Percentiles rank a stretch among this genome's conserved stretches.
phyloP scores from a whole-genome alignment of 2,113 vertebrate genomes.

The Pygoscelis antarcticus region DNA sequence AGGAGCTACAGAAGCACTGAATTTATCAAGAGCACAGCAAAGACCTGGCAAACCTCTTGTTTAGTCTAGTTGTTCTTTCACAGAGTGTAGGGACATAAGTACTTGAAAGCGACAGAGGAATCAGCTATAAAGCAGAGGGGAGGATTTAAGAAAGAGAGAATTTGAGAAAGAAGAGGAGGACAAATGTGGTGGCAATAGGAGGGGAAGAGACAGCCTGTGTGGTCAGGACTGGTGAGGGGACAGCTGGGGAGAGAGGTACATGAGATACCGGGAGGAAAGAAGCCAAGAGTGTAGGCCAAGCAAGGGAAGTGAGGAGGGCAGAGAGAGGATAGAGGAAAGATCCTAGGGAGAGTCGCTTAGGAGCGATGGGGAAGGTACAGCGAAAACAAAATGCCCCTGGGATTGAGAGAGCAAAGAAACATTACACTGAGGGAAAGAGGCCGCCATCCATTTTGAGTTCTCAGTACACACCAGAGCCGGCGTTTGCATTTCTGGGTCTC shows the following conservation, averaged over 20 bases:
- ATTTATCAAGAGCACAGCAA: slow-evolving; percentile 18
- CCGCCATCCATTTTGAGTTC: neutral
- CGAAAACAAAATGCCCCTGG: neutral
- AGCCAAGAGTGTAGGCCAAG: neutral
- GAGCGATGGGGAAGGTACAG: neutral
- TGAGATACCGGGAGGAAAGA: neutral
- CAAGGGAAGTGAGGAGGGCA: neutral
- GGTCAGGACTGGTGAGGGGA: neutral
- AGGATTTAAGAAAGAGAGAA: neutral
- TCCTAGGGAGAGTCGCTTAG: neutral
- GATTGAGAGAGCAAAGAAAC: neutral
- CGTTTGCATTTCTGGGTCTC: neutral
- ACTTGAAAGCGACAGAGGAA: neutral
- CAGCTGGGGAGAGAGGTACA: neutral
- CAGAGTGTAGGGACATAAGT: neutral
- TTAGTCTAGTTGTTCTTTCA: neutral
- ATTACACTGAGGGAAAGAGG: neutral
- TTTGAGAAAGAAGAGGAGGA: neutral
- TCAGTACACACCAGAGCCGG: neutral
- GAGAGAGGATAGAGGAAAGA: neutral
- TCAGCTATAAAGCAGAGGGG: neutral
- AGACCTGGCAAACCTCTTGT: slow-evolving; percentile 7
- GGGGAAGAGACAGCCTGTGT: neutral
- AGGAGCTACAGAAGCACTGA: slow-evolving; percentile 3
- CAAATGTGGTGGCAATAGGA: neutral